Percentiles rank a stretch among this genome's conserved stretches.
These are phyloP conservation scores for Brachynemurus nebulosus DNA, from an alignment of 2,888 invertebrate genomes.

Conservation along the genomic window DNA sequence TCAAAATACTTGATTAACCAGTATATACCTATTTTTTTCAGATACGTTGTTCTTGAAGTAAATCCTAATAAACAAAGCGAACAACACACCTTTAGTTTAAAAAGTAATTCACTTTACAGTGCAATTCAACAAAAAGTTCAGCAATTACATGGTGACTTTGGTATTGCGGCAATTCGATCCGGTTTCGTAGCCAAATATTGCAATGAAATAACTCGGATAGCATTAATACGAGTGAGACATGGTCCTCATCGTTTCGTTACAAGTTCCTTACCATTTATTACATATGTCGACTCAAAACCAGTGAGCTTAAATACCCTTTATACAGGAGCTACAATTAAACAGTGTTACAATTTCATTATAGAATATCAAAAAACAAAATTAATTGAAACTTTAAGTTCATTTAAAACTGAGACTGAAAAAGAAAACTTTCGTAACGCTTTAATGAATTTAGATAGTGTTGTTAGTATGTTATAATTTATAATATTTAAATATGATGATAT, in stretches of 20 bases:
- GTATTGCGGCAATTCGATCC: slow-evolving; percentile 50
- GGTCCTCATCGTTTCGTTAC: slow-evolving; percentile 60
- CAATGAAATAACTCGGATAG: slow-evolving; percentile 60
- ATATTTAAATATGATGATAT: too few species aligned
- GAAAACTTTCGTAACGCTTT: slow-evolving; percentile 35
- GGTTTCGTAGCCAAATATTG: slow-evolving; percentile 69
- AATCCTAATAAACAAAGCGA: neutral
- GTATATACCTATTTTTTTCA: too few species aligned
- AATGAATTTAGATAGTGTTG: slow-evolving; percentile 18
- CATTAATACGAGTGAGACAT: slow-evolving; percentile 55
- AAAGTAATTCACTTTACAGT: slow-evolving; percentile 31
- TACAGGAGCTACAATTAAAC: slow-evolving; percentile 63
- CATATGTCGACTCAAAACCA: slow-evolving; percentile 44
- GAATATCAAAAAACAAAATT: slow-evolving; percentile 51
- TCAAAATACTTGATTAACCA: too few species aligned
- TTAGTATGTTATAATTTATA: too few species aligned
- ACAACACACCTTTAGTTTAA: neutral
- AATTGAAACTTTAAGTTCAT: slow-evolving; percentile 43
- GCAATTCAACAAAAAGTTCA: slow-evolving; percentile 48
- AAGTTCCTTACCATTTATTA: slow-evolving; percentile 53
- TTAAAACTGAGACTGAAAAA: slow-evolving; percentile 48
- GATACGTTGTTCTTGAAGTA: neutral
- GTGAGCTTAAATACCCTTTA: slow-evolving; percentile 53
- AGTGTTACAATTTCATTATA: slow-evolving; percentile 61
- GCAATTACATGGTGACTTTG: slow-evolving; percentile 62